Percentiles rank a stretch among this genome's conserved stretches.
phyloP scores from a whole-genome alignment of 37 sponge, comb jelly and placozoan species.

The Mnemiopsis leidyi region DNA sequence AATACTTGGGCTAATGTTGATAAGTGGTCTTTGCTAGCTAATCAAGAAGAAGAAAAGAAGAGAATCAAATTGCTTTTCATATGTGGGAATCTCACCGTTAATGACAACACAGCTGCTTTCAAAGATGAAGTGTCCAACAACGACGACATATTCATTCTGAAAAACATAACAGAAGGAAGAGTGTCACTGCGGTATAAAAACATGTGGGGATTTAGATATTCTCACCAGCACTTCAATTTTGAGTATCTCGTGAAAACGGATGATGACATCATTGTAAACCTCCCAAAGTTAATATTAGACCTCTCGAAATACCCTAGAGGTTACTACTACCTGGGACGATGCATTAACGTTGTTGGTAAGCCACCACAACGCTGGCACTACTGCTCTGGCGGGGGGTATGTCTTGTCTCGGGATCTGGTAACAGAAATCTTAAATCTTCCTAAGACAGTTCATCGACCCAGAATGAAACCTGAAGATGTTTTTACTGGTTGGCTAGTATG shows the following conservation, averaged over 20 bases:
- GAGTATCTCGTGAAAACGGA: neutral
- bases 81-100: no score
- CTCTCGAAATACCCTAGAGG: no score
- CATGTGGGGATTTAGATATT: neutral
- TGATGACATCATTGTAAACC: conserved; percentile 22
- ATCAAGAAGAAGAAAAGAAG: neutral
- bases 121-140: neutral
- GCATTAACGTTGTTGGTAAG: neutral
- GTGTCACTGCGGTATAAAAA: neutral
- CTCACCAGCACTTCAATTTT: neutral
- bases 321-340: neutral
- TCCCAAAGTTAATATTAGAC: neutral
- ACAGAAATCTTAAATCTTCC: neutral
- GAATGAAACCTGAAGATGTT: no score
- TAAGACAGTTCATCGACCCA: neutral
- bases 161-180: neutral
- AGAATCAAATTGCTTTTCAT: neutral
- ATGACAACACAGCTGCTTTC: neutral
- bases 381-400: neutral
- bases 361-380: neutral
- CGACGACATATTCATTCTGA: neutral
- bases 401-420: neutral
- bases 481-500: neutral
- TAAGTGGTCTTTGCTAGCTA: neutral
- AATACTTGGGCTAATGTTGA: neutral